A percentile compares a stretch with the other conserved stretches of the same genome.
These are phyloP conservation scores for Platichthys flesus DNA, from an alignment of 2,113 vertebrate species.

Conservation along the genomic window DNA sequence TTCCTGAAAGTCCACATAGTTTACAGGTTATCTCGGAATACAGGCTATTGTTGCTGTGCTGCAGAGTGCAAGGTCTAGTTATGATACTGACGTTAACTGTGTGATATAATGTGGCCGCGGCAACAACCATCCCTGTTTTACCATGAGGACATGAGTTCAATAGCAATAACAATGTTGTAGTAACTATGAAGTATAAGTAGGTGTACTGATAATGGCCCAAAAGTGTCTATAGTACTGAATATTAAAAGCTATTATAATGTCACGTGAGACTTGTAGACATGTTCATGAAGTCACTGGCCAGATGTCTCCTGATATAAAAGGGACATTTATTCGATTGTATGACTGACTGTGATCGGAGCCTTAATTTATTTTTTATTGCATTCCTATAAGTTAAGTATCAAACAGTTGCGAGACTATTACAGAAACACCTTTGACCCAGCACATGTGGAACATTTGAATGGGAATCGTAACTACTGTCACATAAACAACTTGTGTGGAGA, in stretches of 20 bases:
- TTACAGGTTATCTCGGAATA: not conserved
- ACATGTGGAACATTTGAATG: no score
- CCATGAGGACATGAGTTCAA: not conserved
- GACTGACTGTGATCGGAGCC: no score
- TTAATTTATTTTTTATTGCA: no score
- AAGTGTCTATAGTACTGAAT: not conserved
- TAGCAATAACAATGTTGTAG: not conserved
- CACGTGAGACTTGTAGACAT: no score
- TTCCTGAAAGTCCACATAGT: conserved; percentile 21
- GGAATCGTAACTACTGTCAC: not conserved
- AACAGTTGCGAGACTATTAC: no score
- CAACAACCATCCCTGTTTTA: not conserved
- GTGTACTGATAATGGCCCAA: not conserved
- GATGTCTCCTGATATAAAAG: no score
- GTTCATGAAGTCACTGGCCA: no score
- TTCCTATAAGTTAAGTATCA: no score
- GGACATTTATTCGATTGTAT: no score
- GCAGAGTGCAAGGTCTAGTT: conserved; percentile 41
- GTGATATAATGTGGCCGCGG: conserved; percentile 6
- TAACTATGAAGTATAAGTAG: not conserved
- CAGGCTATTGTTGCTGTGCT: not conserved
- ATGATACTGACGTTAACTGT: not conserved
- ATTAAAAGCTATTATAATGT: no score
- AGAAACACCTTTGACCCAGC: not conserved
- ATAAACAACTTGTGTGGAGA: not conserved